Percentiles rank a stretch among this genome's conserved stretches.
phyloP scores from a whole-genome alignment of 2,797 vertebrate genomes.

The Pseudomugil tenellus region DNA sequence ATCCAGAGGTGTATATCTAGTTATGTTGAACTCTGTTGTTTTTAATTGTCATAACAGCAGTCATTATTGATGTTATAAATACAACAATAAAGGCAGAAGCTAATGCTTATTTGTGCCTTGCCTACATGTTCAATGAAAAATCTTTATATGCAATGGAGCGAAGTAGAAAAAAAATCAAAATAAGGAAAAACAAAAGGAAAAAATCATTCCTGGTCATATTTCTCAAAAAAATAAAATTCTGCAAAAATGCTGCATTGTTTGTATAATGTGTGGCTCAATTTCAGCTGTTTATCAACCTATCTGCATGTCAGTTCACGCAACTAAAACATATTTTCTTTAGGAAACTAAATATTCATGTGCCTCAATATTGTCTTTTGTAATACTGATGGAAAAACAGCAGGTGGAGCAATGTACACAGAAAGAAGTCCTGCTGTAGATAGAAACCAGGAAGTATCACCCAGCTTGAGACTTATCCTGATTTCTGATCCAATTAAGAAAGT shows the following conservation, averaged over 20 bases:
- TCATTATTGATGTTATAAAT: too few species aligned
- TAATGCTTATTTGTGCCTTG: too few species aligned
- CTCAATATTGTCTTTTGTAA: constrained; percentile 8
- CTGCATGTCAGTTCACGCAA: neutral
- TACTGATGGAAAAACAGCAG: constrained; percentile 51
- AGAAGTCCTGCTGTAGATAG: neutral
- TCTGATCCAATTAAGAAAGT: neutral
- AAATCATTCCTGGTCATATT: too few species aligned
- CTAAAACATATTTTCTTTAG: neutral
- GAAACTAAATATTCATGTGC: neutral
- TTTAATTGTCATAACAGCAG: constrained; percentile 10
- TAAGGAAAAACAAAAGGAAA: too few species aligned
- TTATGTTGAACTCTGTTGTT: neutral
- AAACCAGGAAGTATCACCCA: neutral
- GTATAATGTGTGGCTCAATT: neutral
- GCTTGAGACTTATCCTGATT: neutral
- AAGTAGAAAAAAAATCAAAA: too few species aligned
- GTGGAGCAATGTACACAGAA: constrained; percentile 43
- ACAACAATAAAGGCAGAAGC: too few species aligned
- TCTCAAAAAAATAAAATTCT: neutral
- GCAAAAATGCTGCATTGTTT: neutral
- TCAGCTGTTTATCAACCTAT: neutral
- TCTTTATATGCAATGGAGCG: too few species aligned
- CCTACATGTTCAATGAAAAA: too few species aligned
- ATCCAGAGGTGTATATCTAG: neutral